Base-by-base conservation (phyloP, 2,797 vertebrate species). In the Aphelocoma californica region DNA sequence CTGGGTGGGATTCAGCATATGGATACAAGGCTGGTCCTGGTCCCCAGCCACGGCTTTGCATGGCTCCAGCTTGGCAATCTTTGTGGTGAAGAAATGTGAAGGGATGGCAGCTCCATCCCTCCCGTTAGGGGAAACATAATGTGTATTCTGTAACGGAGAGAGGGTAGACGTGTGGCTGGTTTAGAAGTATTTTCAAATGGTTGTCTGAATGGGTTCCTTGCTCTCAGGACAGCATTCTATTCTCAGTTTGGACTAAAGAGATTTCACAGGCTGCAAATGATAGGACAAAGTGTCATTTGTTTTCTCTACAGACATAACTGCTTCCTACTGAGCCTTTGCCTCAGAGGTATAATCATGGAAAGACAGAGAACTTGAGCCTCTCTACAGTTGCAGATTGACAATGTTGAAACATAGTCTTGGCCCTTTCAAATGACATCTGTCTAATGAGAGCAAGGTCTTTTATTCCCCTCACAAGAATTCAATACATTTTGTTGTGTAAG, bases 251-350 rank as follows among this genome's bases (percentile, higher is more conserved):
- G 89, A 69, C 84, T 94, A 79, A 92, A 92, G 90, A 93, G 80
- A 75, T 92, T 96, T 94, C 88, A 81, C 82, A 94, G 80, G 69
- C 86, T 90, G 58, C 1, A 7, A 79, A 93, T 42, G 62, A 84
- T 38, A 95, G 94, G 86, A 96, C 90, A 81, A 95, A 94, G 88
- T 93, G 92, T 88, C 62, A 86, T 93, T 86, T 95, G 82, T 95
- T 95, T 95, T 84, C 95, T 90, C 61, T 67, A 34, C 91, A 93
- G 67, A 85, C 48, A 57, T 60, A 92, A 85, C 82, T 79, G 87
- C 82, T 92, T 92, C 91, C 89, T 83, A 91, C 75, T 92, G 89
- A 93, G 84, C 86, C 92, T 92, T 91, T 95, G 86, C 90, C 93
- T 95, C 58, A 78, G 92, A 92, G 70, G 74, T 88, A 70, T 62